Percentiles rank a stretch among this genome's conserved stretches.
These are phyloP conservation scores for Fopius arisanus DNA, from an alignment of 1,140 invertebrate species.

Conservation along the genomic window DNA sequence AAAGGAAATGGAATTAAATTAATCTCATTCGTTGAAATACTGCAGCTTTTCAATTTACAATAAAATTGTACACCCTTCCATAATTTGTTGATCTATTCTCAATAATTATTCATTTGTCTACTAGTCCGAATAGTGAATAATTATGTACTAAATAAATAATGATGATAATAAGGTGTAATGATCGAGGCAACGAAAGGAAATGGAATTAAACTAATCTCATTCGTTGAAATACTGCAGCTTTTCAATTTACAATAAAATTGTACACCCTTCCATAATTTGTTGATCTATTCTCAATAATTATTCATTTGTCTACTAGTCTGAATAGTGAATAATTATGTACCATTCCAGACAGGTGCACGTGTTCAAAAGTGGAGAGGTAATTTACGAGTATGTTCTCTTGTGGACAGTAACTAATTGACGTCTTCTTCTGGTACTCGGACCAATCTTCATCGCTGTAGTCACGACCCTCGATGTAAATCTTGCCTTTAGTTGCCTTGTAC, in stretches of 20 bases:
- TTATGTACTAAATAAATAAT: no score
- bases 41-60: background rate
- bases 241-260: background rate
- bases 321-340: conserved; percentile 28
- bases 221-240: background rate
- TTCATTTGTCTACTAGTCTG: background rate
- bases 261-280: background rate
- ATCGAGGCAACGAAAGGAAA: background rate
- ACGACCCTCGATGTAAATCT: conserved; percentile 69
- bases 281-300: background rate
- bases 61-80: background rate
- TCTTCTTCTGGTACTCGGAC: conserved; percentile 31
- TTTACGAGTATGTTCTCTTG: conserved; percentile 46
- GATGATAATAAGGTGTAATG: background rate
- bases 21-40: background rate
- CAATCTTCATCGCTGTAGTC: conserved; percentile 62
- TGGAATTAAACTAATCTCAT: background rate
- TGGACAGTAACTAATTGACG: conserved; percentile 52
- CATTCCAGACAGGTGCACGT: conserved; percentile 43
- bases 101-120: background rate
- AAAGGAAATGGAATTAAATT: background rate
- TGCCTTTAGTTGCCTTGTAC: conserved; percentile 68
- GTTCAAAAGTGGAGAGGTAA: conserved; percentile 37
- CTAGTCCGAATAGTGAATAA: background rate
- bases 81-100: background rate